Conservation (phyloP, 2,888 invertebrate species). For the Catocala nupta region DNA sequence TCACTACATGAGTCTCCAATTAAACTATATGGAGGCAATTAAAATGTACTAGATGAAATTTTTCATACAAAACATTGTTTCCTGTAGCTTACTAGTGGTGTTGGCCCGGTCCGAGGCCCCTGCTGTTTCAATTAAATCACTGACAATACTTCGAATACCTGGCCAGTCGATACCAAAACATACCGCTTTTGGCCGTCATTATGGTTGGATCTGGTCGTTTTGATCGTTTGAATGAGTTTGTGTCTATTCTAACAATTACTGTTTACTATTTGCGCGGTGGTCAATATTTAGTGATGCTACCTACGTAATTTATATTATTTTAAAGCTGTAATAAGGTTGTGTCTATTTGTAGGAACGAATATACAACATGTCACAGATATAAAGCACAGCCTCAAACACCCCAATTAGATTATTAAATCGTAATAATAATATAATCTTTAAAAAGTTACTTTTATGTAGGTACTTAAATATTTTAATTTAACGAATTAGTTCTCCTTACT, state of each 20-base stretch:
- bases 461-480: too few relatives aligned
- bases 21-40: constrained; percentile 82
- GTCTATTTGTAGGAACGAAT: too few relatives aligned
- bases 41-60: constrained; percentile 76
- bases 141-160: constrained; percentile 84
- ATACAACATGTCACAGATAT: too few relatives aligned
- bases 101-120: constrained; percentile 70
- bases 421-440: too few relatives aligned
- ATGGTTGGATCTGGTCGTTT: constrained; percentile 49
- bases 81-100: constrained; percentile 68
- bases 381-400: too few relatives aligned
- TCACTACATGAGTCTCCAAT: constrained; percentile 75
- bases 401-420: too few relatives aligned
- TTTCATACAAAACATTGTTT: constrained; percentile 84
- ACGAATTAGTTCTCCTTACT: too few relatives aligned
- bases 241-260: neutral
- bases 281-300: too few relatives aligned
- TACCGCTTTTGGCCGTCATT: constrained; percentile 64
- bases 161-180: constrained; percentile 80
- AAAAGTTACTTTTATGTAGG: too few relatives aligned
- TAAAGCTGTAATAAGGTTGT: too few relatives aligned
- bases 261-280: too few relatives aligned
- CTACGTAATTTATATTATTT: too few relatives aligned
- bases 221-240: constrained; percentile 57
- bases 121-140: constrained; percentile 87